Evolutionary conservation across 2,797 vertebrate genomes (phyloP).

Genomic region (Coendou prehensilis): DNA sequence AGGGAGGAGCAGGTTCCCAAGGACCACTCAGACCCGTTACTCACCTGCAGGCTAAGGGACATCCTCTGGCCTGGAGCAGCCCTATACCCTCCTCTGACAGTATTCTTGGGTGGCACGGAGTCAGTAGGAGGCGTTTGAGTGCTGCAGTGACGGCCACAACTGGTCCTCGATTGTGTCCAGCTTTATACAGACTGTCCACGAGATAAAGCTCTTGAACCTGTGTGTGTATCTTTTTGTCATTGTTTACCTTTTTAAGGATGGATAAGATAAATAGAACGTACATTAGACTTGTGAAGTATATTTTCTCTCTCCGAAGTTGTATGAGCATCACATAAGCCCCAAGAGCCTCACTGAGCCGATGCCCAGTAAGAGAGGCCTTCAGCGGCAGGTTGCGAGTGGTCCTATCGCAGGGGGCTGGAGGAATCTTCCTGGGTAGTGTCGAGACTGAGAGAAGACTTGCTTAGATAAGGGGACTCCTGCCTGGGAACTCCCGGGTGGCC

Average conservation of each 20-base stretch:
- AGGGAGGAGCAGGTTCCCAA: background rate
- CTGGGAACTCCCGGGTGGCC: background rate
- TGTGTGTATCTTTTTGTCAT: rapidly evolving
- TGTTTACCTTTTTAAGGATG: background rate
- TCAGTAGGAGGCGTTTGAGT: background rate
- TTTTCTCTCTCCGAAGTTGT: background rate
- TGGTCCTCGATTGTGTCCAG: background rate
- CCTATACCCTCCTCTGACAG: background rate
- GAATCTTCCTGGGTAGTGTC: background rate
- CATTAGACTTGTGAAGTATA: background rate
- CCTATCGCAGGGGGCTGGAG: background rate
- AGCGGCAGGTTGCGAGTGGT: background rate
- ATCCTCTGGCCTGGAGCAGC: background rate
- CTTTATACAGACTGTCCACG: rapidly evolving
- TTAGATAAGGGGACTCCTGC: background rate
- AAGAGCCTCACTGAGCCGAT: too few species aligned
- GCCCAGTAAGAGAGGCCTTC: background rate
- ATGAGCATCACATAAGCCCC: rapidly evolving
- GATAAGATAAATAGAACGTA: background rate
- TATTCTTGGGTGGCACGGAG: background rate
- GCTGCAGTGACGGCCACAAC: too few species aligned
- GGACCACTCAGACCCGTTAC: background rate
- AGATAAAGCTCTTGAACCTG: background rate
- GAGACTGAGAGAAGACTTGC: background rate
- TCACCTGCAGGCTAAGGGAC: background rate